Base-by-base conservation (phyloP, 2,888 invertebrate genomes). In the Acanthosepion lycidas region DNA sequence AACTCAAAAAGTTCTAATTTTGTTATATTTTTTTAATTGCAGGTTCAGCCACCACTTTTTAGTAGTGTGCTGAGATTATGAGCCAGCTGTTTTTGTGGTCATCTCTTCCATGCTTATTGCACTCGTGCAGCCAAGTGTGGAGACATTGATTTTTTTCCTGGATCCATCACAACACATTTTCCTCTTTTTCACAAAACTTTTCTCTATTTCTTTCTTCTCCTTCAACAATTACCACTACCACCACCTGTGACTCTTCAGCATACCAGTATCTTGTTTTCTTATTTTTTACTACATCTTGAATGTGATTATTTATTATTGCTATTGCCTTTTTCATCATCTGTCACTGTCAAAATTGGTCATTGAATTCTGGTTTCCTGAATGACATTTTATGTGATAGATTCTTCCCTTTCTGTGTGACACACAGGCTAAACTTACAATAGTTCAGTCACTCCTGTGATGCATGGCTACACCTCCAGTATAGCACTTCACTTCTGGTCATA, bases 381-480 rank as follows among this genome's bases (percentile, higher is more conserved):
- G n/a, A 78, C n/a, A 78, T n/a, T 78, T n/a, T 78, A 78, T 78
- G 78, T 78, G 78, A 78, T 78, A 78, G 15, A 78, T 78, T 78
- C 78, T 78, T 78, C 78, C 78, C 78, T 78, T 78, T n/a, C n/a
- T 78, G n/a, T 78, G 78, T 78, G 78, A 15, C 78, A 78, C 78
- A 78, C 78, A 78, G 78, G n/a, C 12, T 78, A n/a, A 78, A 15
- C 78, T 78, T 33, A 78, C 15, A 78, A 78, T 78, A n/a, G 9
- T 78, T n/a, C n/a, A 33, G 78, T 78, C 15, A 78, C 78, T 78
- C 78, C 92, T 93, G 53, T 93, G 93, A 93, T 93, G 93, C 93
- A 93, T 93, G 53, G 93, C 93, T 53, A 93, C 93, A 93, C 93
- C 93, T 93, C 53, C 93, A 93, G 93, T 93, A 93, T 93, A 93